Evolutionary conservation across 2,888 invertebrate species (phyloP), one percentile per base, ranked within the genome.

Genomic region (Agrypnus murinus): DNA sequence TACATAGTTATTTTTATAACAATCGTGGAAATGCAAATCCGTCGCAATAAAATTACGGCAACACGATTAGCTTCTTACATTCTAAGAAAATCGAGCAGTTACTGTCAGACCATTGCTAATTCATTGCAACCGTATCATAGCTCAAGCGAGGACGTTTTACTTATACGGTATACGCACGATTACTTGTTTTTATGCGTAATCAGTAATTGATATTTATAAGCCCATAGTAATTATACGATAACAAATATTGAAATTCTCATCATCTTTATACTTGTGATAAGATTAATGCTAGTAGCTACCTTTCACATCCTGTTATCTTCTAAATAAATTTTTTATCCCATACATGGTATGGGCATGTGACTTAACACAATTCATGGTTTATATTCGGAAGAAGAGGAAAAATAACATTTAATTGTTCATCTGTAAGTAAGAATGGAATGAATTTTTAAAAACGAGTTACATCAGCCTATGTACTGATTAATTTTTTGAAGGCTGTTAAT

Each of bases 81-180:
- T 81, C 81, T 77, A 71, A 75, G 81, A 81, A 81, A 71, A 78
- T 72, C 77, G 76, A 75, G 77, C 77, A 81, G 79, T 81, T 80
- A 82, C 81, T 81, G 82, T 81, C 82, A 81, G 69, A 75, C 75
- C 65, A 76, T 79, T 76, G 77, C 82, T 83, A 82, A 82, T 83
- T 82, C 81, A 83, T 81, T 80, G 79, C 81, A 69, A 75, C 70
- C 75, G 74, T 74, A 71, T 72, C 78, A 78, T 79, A 77, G 75
- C 76, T 76, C 78, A 70, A 78, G 76, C 80, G 81, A 81, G 80
- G 81, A 82, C 81, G 79, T 80, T 75, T 74, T 75, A 75, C 81
- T 74, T 81, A 81, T 81, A 82, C 80, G 82, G 81, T 76, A 75
- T 78, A 75, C 76, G 73, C 73, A 74, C 78, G 77, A 79, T 80